Conservation (phyloP, 2,888 invertebrate genomes). For the Eupithecia vulgata region DNA sequence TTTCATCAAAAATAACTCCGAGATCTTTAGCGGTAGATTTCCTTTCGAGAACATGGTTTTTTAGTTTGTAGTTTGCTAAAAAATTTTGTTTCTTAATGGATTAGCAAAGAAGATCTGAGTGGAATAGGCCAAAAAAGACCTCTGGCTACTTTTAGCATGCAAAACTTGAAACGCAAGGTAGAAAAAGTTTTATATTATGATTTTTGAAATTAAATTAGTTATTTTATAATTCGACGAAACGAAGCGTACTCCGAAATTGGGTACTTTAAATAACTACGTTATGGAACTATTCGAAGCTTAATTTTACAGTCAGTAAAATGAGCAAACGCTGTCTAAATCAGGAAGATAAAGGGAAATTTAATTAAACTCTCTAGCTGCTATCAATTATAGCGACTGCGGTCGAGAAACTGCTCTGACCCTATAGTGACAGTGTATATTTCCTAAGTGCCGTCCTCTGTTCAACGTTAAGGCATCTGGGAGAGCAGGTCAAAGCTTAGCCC, state of each 20-base stretch:
- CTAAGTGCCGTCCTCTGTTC: constrained; percentile 29
- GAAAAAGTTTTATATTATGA: neutral
- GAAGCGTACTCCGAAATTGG: neutral
- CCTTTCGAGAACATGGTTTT: too few relatives aligned
- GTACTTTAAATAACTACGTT: neutral
- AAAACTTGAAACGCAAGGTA: neutral
- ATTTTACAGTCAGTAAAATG: neutral
- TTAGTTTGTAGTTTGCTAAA: too few relatives aligned
- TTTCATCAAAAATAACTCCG: too few relatives aligned
- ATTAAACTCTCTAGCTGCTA: constrained; percentile 29
- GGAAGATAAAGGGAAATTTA: constrained; percentile 21
- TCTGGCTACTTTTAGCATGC: neutral
- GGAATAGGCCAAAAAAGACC: too few relatives aligned
- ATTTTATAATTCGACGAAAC: neutral
- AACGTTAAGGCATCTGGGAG: constrained; percentile 10
- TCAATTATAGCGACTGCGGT: constrained; percentile 33
- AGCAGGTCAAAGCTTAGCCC: constrained; percentile 4
- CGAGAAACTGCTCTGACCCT: constrained; percentile 24
- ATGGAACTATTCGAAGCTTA: neutral
- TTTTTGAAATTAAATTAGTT: neutral
- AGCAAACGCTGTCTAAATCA: neutral
- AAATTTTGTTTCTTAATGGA: too few relatives aligned
- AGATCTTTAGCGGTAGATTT: too few relatives aligned
- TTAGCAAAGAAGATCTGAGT: too few relatives aligned
- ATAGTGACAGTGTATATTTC: constrained; percentile 39